Percentiles rank a stretch among this genome's conserved stretches.
Evolutionary conservation across 2,113 vertebrate genomes (phyloP).

Genomic region (Lophochroa leadbeateri): DNA sequence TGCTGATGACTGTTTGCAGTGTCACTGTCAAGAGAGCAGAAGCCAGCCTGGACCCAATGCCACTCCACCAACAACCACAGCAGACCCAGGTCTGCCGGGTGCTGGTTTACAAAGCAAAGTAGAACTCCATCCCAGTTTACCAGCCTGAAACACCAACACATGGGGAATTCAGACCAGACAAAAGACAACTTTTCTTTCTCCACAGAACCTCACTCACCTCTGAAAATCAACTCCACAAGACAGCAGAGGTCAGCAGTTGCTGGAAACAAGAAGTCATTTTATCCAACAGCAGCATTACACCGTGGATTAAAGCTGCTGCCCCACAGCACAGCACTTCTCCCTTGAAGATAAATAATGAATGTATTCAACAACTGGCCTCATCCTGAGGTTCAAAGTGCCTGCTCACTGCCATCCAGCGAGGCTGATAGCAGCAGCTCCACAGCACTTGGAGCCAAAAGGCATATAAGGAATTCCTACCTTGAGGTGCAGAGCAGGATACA

Average conservation of each 20-base stretch:
- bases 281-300: background rate
- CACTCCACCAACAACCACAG: background rate
- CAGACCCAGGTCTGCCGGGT: background rate
- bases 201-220: background rate
- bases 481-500: rapidly evolving
- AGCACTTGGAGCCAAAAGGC: background rate
- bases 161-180: background rate
- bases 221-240: background rate
- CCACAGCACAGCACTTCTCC: background rate
- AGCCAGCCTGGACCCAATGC: background rate
- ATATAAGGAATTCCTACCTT: background rate
- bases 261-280: background rate
- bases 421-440: background rate
- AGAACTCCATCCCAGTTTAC: background rate
- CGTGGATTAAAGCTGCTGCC: background rate
- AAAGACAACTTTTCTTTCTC: background rate
- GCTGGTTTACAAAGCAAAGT: background rate
- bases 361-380: background rate
- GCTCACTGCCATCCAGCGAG: background rate
- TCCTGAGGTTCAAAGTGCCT: background rate
- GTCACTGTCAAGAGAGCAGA: background rate
- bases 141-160: background rate
- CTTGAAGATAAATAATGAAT: background rate
- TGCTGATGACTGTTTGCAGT: background rate
- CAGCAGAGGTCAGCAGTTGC: background rate